A percentile compares a stretch with the other conserved stretches of the same genome.
Conservation (phyloP, 2,113 vertebrate species). For the Aleadryas rufinucha region DNA sequence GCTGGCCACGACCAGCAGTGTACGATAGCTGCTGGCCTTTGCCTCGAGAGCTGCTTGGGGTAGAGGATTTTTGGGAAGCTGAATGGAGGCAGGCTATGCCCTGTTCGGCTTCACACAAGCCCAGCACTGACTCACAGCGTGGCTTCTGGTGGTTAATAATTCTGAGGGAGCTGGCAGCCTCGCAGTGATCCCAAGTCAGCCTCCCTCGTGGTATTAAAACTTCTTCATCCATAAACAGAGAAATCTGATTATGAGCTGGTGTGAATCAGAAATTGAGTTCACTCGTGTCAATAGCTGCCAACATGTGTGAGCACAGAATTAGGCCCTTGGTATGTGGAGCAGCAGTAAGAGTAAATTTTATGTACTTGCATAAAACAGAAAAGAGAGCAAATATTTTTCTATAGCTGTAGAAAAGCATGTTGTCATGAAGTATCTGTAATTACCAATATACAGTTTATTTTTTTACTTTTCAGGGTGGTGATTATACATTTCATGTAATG, state of each 20-base stretch:
- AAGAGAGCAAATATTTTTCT: neutral
- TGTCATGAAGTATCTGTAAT: neutral
- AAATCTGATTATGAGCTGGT: neutral
- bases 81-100: neutral
- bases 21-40: neutral
- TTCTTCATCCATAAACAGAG: neutral
- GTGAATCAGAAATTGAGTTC: neutral
- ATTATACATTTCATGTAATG: neutral
- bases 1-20: neutral
- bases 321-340: neutral
- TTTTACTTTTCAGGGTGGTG: neutral
- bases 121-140: fast-evolving
- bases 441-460: neutral
- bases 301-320: neutral
- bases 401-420: neutral
- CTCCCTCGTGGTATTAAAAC: neutral
- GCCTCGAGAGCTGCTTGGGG: neutral
- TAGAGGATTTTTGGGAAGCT: neutral
- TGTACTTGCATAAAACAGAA: neutral
- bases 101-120: neutral
- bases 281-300: neutral
- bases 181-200: neutral
- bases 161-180: neutral
- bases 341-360: neutral
- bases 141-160: neutral